Percentiles rank a stretch among this genome's conserved stretches.
phyloP scores from a whole-genome alignment of 2,888 invertebrate species.

The Drosophila tanythrix region DNA sequence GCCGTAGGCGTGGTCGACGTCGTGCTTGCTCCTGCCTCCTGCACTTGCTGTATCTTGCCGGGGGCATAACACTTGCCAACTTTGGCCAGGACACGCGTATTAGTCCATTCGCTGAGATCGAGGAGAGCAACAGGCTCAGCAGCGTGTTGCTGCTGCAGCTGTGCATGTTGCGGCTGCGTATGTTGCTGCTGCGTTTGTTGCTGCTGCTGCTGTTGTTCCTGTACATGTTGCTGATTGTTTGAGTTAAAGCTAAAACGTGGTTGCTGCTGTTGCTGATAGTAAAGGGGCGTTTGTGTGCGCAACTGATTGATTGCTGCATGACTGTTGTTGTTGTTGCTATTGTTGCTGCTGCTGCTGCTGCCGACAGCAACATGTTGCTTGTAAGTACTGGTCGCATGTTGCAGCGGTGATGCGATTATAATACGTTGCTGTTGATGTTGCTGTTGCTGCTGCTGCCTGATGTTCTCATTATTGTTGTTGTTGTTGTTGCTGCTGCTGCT shows the following conservation, averaged over 20 bases:
- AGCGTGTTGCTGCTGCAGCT: conserved; percentile 53
- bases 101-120: conserved; percentile 96
- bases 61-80: conserved; percentile 93
- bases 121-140: conserved; percentile 85
- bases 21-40: conserved; percentile 80
- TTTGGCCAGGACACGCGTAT: conserved; percentile 95
- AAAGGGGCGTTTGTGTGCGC: conserved; percentile 69
- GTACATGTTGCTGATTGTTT: conserved; percentile 75
- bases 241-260: conserved; percentile 77
- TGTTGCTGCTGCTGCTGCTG: conserved; percentile 14
- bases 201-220: conserved; percentile 65
- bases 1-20: conserved; percentile 29
- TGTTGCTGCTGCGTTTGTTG: conserved; percentile 60
- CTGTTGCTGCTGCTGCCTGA: conserved; percentile 53
- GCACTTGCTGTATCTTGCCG: conserved; percentile 93
- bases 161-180: conserved; percentile 54
- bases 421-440: conserved; percentile 52
- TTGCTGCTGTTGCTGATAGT: conserved; percentile 59
- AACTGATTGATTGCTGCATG: conserved; percentile 62
- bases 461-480: conserved; percentile 66
- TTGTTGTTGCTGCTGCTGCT: conserved; percentile 65
- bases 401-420: conserved; percentile 70
- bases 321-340: conserved; percentile 38
- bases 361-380: conserved; percentile 73
- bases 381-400: conserved; percentile 73